Evolutionary conservation across 2,888 invertebrate species (phyloP).

Genomic region (Pachydiplax longipennis): DNA sequence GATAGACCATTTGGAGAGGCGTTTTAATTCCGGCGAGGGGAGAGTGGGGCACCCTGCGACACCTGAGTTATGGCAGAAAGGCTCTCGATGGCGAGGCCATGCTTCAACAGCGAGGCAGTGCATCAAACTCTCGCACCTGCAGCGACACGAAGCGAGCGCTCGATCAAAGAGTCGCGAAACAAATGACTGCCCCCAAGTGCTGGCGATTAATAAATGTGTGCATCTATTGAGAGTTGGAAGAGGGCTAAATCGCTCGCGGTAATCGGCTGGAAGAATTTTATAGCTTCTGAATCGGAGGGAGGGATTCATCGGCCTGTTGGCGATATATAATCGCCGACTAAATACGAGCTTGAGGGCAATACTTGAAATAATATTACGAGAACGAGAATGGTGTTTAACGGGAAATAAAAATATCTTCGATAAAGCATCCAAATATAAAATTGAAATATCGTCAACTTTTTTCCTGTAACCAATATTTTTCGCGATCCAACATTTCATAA

Average conservation of each 20-base stretch:
- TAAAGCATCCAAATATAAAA: no score
- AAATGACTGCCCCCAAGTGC: neutral
- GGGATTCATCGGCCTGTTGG: no score
- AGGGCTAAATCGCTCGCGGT: neutral
- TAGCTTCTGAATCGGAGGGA: no score
- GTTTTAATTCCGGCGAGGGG: neutral
- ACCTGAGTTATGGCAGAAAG: slow-evolving; percentile 29
- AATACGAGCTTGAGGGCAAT: no score
- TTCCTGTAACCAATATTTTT: no score
- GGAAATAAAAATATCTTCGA: no score
- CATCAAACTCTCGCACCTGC: neutral
- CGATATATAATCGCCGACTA: no score
- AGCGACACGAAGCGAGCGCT: neutral
- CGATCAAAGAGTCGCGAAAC: neutral
- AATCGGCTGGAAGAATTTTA: no score
- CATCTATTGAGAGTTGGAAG: neutral
- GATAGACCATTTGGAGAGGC: neutral
- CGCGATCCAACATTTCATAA: no score
- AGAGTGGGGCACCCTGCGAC: neutral
- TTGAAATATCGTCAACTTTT: no score
- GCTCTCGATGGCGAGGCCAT: neutral
- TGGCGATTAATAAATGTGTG: neutral
- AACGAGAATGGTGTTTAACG: no score
- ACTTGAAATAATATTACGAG: no score
- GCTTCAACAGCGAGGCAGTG: neutral